Base-by-base conservation (phyloP, 2,888 invertebrate species). In the Ctena decussata region DNA sequence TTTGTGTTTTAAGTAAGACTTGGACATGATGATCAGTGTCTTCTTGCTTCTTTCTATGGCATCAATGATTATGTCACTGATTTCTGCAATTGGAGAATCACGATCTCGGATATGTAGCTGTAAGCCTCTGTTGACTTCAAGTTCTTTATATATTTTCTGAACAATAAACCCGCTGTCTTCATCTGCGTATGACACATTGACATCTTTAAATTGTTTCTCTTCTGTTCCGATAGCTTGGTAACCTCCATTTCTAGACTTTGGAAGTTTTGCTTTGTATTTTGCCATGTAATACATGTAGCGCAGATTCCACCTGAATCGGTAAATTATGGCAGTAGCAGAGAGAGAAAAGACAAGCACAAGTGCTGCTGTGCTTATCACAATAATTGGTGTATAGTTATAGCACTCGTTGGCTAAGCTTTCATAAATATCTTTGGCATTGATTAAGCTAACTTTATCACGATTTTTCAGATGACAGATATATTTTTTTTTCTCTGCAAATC, bases 211-310 rank as follows among this genome's bases (percentile, higher is more conserved):
- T 65, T 75, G 79, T 35, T 65, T 71, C 3, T 70, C 65, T 65
- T 5, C 5, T 1, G 65, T n/a, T 21, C 21, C 21, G 6, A 65
- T 65, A 15, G 65, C 32, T 24, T 35, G 35, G 35, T 65, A 65
- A 5, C 65, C 65, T 57, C 30, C 27, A 24, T 1, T 27, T 18
- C 11, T 21, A 18, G 35, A 35, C 12, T 1, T 6, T 11, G 65
- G 65, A 15, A 65, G 76, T 27, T 79, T 73, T 53, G 77, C 71
- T 65, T 78, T 41, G 15, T 80, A 57, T 37, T 83, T 86, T 21
- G 83, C 77, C 12, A 80, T 82, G 49, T 86, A 86, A 65, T 83
- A 86, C 69, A 86, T 80, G 39, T 86, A 86, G 1, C 86, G 77
- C 12, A 86, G 27, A 44, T 80, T 60, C 86, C 86, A 86, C 35